phyloP scores from a whole-genome alignment of 2,888 invertebrate species.

The Trissolcus brochymenae region DNA sequence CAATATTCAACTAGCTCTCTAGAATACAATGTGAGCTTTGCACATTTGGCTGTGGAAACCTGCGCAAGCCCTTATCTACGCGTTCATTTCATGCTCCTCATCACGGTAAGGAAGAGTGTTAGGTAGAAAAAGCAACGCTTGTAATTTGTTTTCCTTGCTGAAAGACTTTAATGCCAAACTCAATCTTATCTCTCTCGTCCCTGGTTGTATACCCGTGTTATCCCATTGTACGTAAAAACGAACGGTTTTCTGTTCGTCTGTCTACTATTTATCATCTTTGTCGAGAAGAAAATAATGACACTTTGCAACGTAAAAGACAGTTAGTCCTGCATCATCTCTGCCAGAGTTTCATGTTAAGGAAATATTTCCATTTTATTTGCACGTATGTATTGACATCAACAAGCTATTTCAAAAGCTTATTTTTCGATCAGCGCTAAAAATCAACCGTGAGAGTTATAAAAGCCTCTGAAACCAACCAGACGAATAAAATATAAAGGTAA shows the following conservation, averaged over 20 bases:
- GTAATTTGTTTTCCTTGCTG: constrained; percentile 58
- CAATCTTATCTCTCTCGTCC: constrained; percentile 24
- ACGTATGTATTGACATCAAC: background rate
- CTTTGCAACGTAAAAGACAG: constrained; percentile 66
- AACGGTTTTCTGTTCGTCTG: constrained; percentile 38
- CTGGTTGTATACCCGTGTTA: constrained; percentile 2
- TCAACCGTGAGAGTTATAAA: background rate
- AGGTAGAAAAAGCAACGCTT: constrained; percentile 52
- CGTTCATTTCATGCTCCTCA: constrained; percentile 37
- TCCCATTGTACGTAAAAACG: constrained; percentile 36
- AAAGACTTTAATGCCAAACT: constrained; percentile 57
- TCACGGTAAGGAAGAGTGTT: constrained; percentile 41
- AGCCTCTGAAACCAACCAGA: too few relatives aligned
- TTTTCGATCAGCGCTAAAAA: background rate
- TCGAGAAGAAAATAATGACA: constrained; percentile 41
- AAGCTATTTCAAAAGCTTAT: background rate
- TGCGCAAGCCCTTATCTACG: constrained; percentile 14
- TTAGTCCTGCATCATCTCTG: constrained; percentile 66
- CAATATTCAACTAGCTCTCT: constrained; percentile 35
- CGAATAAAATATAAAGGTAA: too few relatives aligned
- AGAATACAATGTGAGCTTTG: constrained; percentile 42
- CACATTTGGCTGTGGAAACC: constrained; percentile 19
- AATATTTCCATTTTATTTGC: constrained; percentile 20
- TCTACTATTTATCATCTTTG: constrained; percentile 44
- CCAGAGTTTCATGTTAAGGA: constrained; percentile 1